Conservation (phyloP, 2,113 vertebrate genomes). For the Capra hircus region DNA sequence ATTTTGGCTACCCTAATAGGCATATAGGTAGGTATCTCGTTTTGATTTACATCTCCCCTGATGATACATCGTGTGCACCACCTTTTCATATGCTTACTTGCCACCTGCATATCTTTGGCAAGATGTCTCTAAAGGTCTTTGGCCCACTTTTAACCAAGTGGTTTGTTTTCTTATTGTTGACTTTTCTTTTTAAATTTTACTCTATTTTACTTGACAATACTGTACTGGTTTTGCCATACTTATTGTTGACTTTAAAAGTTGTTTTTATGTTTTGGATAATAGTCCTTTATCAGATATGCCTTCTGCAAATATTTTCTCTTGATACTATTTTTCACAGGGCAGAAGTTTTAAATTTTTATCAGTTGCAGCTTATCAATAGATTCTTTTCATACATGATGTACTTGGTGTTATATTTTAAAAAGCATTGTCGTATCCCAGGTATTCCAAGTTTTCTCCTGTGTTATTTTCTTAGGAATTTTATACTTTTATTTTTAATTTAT, state of each 20-base stretch:
- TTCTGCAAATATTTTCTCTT: neutral
- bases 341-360: neutral
- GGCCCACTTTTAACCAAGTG: neutral
- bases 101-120: neutral
- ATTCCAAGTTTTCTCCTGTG: neutral
- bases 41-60: neutral
- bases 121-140: neutral
- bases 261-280: neutral
- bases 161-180: neutral
- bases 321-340: neutral
- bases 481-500: neutral
- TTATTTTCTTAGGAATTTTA: neutral
- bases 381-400: neutral
- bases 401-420: neutral
- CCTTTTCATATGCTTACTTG: neutral
- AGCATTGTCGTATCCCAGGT: neutral
- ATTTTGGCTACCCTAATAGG: neutral
- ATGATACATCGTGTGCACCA: neutral
- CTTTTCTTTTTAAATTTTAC: neutral
- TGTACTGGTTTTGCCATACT: too few species aligned
- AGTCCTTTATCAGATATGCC: neutral
- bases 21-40: neutral
- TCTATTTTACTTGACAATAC: too few species aligned
- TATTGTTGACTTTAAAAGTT: neutral
- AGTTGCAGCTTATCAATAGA: neutral